Conservation (phyloP, 1,140 invertebrate species). For the Belonocnema kinseyi region DNA sequence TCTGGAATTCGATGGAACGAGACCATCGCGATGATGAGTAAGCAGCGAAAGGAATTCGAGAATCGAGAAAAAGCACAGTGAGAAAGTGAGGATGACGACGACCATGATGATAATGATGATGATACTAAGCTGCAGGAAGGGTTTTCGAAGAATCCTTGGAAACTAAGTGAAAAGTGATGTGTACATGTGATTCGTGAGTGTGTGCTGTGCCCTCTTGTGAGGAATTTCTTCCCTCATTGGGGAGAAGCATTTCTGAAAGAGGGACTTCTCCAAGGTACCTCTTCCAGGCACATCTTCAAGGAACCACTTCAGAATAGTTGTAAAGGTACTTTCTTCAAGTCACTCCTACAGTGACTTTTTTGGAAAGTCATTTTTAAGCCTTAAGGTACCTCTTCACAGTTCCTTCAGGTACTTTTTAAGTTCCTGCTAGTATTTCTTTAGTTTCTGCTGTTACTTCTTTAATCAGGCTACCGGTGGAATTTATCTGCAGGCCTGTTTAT, state of each 20-base stretch:
- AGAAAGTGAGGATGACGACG: slow-evolving; percentile 30
- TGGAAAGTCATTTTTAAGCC: not conserved
- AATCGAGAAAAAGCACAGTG: not conserved
- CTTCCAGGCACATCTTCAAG: slow-evolving; percentile 12
- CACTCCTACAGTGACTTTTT: not conserved
- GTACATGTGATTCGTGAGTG: slow-evolving; percentile 29
- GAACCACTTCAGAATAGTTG: slow-evolving; percentile 18
- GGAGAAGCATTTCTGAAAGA: slow-evolving; percentile 29
- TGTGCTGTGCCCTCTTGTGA: slow-evolving; percentile 26
- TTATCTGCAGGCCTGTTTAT: no score
- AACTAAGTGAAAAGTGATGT: slow-evolving; percentile 27
- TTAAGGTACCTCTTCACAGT: no score
- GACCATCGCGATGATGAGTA: slow-evolving; percentile 26
- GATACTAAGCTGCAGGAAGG: slow-evolving; percentile 30
- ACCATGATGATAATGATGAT: slow-evolving; percentile 31
- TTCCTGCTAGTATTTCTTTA: no score
- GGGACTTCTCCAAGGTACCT: slow-evolving; percentile 25
- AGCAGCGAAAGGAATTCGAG: slow-evolving; percentile 15
- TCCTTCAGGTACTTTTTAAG: no score
- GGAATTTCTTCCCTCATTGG: slow-evolving; percentile 31
- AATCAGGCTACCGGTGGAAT: no score
- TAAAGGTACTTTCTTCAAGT: not conserved
- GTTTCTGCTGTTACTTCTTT: no score
- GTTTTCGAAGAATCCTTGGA: slow-evolving; percentile 29
- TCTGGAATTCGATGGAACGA: slow-evolving; percentile 27